These are phyloP conservation scores for Sebastiscus tertius DNA, from an alignment of 2,797 vertebrate species.

Conservation along the genomic window DNA sequence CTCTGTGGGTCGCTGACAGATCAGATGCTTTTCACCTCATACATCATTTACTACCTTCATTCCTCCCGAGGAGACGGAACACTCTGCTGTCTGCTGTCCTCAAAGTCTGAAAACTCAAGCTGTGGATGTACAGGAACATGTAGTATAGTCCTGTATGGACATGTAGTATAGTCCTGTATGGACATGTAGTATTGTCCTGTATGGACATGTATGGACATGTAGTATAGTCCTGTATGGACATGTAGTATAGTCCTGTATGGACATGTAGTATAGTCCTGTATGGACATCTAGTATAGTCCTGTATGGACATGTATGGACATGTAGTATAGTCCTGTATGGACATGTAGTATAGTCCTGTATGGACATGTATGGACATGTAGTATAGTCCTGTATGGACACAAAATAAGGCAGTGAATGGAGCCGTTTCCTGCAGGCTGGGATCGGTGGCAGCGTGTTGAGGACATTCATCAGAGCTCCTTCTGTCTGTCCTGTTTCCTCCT, in stretches of 20 bases:
- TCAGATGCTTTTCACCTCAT: constrained; percentile 6
- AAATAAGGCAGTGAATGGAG: not conserved
- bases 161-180: not conserved
- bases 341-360: no score
- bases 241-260: no score
- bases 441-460: no score
- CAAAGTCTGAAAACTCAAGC: not conserved
- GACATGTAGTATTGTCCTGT: no score
- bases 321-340: no score
- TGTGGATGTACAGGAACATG: not conserved
- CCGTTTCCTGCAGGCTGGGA: not conserved
- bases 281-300: no score
- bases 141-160: no score
- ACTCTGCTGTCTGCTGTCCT: not conserved
- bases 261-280: no score
- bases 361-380: no score
- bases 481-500: not conserved
- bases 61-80: not conserved
- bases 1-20: not conserved
- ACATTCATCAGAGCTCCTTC: not conserved
- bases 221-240: no score
- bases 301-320: no score
- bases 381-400: no score
- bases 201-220: not conserved
- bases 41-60: constrained; percentile 7